Evolutionary conservation across 1,140 invertebrate genomes (phyloP).

Genomic region (Zaprionus lachaisei): DNA sequence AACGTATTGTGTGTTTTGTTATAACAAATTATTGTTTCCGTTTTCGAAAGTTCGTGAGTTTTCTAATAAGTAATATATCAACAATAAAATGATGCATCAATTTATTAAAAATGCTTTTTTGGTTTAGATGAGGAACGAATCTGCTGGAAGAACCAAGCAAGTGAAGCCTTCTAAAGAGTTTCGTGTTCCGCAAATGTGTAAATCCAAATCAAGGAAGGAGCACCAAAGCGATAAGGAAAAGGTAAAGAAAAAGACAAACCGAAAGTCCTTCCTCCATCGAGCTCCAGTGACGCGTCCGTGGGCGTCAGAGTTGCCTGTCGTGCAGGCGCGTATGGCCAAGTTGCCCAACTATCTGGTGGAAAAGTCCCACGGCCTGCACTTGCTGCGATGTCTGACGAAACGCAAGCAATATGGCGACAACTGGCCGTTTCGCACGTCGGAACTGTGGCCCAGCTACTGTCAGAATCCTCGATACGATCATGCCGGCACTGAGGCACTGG

Average conservation of each 20-base stretch:
- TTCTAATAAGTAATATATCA: no score
- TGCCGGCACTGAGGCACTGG: conserved; percentile 16
- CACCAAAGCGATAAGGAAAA: background rate
- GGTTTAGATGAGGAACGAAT: no score
- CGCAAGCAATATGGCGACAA: conserved; percentile 12
- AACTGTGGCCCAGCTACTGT: conserved; percentile 22
- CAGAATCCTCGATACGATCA: conserved; percentile 27
- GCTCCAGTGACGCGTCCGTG: background rate
- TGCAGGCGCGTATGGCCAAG: background rate
- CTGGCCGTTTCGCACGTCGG: conserved; percentile 30
- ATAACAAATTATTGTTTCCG: background rate
- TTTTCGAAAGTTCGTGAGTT: no score
- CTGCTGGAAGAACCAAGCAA: no score
- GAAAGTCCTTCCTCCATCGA: background rate
- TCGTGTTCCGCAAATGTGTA: background rate
- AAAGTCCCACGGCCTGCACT: conserved; percentile 11
- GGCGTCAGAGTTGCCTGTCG: background rate
- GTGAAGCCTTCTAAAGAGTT: no score
- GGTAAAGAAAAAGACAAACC: background rate
- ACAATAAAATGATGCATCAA: no score
- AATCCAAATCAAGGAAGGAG: background rate
- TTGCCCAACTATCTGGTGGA: conserved; percentile 32
- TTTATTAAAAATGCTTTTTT: no score
- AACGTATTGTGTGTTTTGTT: no score
- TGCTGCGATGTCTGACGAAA: conserved; percentile 23